Conservation (phyloP, 2,797 vertebrate species). For the Pogoniulus pusillus region DNA sequence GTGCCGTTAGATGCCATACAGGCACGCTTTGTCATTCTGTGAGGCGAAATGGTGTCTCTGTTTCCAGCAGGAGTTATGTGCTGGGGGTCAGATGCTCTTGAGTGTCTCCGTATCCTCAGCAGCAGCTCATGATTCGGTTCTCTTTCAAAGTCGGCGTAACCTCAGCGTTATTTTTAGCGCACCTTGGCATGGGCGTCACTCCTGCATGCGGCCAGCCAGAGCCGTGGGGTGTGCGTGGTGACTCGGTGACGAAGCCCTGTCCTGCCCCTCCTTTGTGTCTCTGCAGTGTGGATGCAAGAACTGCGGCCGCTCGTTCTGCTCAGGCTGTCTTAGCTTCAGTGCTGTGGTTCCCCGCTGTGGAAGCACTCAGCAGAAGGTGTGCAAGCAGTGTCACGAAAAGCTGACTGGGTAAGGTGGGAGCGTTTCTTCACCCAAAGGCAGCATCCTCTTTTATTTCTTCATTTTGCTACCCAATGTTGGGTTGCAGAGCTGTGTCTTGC, state of each 20-base stretch:
- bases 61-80: not conserved
- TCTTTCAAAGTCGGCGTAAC: not conserved
- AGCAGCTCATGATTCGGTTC: not conserved
- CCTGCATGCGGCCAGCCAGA: fast-evolving
- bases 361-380: slow-evolving; percentile 91
- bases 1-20: not conserved
- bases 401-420: slow-evolving; percentile 83
- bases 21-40: fast-evolving
- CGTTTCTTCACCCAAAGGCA: not conserved
- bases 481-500: not conserved
- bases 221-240: fast-evolving
- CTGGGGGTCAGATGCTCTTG: not conserved
- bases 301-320: slow-evolving; percentile 91
- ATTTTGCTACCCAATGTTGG: not conserved
- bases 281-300: slow-evolving; percentile 89
- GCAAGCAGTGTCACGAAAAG: slow-evolving; percentile 87
- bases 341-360: slow-evolving; percentile 86
- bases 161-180: fast-evolving
- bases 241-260: not conserved
- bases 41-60: not conserved
- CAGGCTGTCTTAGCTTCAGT: slow-evolving; percentile 85
- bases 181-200: fast-evolving
- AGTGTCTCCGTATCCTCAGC: not conserved
- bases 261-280: not conserved
- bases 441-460: not conserved